Percentiles rank a stretch among this genome's conserved stretches.
These are phyloP conservation scores for Cephalopterus ornatus DNA, from an alignment of 2,113 vertebrate species.

Conservation along the genomic window DNA sequence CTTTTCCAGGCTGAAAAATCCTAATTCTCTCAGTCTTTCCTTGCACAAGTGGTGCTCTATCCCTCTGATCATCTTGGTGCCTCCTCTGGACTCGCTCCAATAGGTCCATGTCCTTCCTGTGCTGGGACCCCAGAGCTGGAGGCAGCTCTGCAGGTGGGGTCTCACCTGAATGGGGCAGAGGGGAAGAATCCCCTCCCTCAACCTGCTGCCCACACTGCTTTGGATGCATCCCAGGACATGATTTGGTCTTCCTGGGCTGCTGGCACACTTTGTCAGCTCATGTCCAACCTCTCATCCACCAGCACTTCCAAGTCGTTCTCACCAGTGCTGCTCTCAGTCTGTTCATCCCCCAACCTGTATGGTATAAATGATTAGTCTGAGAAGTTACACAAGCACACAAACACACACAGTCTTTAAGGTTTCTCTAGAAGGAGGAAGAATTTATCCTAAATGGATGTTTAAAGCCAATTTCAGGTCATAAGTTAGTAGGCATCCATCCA, in stretches of 20 bases:
- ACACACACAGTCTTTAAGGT: not conserved
- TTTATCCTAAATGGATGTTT: not conserved
- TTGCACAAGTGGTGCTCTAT: not conserved
- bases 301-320: not conserved
- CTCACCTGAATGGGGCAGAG: not conserved
- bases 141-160: not conserved
- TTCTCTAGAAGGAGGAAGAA: not conserved
- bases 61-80: no score
- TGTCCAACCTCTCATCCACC: no score
- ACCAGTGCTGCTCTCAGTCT: not conserved
- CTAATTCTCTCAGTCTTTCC: not conserved
- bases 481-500: not conserved
- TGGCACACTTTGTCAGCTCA: no score
- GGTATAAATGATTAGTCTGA: not conserved
- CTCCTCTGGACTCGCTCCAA: not conserved
- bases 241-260: not conserved
- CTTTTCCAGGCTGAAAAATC: not conserved
- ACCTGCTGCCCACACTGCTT: not conserved
- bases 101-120: not conserved
- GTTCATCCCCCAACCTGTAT: not conserved
- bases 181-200: not conserved
- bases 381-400: not conserved
- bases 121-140: not conserved
- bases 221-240: not conserved
- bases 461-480: not conserved